Evolutionary conservation across 2,797 vertebrate species (phyloP).

Genomic region (Novumbra hubbsi): DNA sequence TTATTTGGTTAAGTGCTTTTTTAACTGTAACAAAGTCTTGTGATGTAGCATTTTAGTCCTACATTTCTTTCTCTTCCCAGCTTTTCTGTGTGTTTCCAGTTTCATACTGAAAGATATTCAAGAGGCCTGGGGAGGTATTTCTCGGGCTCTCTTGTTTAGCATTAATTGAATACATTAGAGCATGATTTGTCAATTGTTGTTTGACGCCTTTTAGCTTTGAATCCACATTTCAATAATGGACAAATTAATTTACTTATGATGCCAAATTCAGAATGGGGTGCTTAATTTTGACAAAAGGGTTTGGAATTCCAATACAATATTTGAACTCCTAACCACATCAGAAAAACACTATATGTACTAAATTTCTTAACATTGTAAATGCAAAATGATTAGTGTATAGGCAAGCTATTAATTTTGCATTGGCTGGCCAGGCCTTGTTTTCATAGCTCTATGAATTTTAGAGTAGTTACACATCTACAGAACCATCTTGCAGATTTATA

Average conservation of each 20-base stretch:
- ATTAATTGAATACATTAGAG: background rate
- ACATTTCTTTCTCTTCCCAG: background rate
- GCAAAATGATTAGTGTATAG: too few relatives aligned
- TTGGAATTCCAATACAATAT: too few relatives aligned
- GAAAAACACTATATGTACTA: too few relatives aligned
- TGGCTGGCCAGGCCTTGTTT: too few relatives aligned
- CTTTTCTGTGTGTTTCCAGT: background rate
- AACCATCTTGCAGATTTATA: too few relatives aligned
- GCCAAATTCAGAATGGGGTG: background rate
- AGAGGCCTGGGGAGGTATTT: background rate
- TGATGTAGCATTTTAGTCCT: slow-evolving; percentile 3
- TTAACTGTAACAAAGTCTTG: background rate
- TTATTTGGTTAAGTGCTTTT: slow-evolving; percentile 13
- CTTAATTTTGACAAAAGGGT: too few relatives aligned
- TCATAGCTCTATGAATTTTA: too few relatives aligned
- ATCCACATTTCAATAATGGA: background rate
- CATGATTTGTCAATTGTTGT: background rate
- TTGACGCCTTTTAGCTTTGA: background rate
- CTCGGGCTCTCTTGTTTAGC: background rate
- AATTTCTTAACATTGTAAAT: too few relatives aligned
- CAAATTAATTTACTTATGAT: background rate
- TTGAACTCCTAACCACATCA: too few relatives aligned
- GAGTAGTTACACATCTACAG: too few relatives aligned
- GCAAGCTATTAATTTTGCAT: too few relatives aligned
- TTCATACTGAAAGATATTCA: background rate